Base-by-base conservation (phyloP, 2,797 vertebrate species). In the Numenius phaeopus region DNA sequence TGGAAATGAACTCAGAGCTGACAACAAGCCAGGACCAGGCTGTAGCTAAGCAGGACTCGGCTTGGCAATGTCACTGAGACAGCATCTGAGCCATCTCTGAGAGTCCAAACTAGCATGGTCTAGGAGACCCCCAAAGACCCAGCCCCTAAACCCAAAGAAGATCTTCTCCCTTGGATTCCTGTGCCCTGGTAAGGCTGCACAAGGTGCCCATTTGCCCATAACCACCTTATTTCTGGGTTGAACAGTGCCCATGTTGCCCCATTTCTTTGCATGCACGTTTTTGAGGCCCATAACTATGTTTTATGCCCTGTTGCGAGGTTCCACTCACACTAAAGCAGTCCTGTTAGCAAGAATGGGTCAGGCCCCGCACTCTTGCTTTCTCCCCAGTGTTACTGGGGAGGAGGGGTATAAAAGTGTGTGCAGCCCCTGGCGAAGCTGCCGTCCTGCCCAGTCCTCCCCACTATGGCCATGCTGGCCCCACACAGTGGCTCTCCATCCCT, bases 31-130 rank as follows among this genome's bases (percentile, higher is more conserved):
- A 78, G 42, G 65, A 44, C 7, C 3, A 0, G 27, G 24, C 42
- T 86, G 50, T 24, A 62, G 42, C 58, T 30, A 8, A 82, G 52
- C 82, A 54, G 58, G 61, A 71, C 21, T 23, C 21, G 11, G 65
- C 58, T 42, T 54, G 58, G 47, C 14, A 32, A 17, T 4, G 20
- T 21, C 69, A 79, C 71, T 24, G 59, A 83, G 47, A 27, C 34
- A 54, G 34, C n/a, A 62, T 46, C 67, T 62, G 44, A 75, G 57
- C 13, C 58, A 61, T 52, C 58, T 27, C 65, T 29, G 20, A 57
- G 16, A 70, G 22, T 23, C 42, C 4, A 2, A 21, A 39, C 59
- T 14, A 49, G 42, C 23, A 32, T 0, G 0, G 15, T 24, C 9
- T 37, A 34, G 19, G 70, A 58, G 13, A 54, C 18, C 16, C 34